A percentile compares a stretch with the other conserved stretches of the same genome.
Evolutionary conservation across 2,888 invertebrate genomes (phyloP).

Genomic region (Stenurella melanura): DNA sequence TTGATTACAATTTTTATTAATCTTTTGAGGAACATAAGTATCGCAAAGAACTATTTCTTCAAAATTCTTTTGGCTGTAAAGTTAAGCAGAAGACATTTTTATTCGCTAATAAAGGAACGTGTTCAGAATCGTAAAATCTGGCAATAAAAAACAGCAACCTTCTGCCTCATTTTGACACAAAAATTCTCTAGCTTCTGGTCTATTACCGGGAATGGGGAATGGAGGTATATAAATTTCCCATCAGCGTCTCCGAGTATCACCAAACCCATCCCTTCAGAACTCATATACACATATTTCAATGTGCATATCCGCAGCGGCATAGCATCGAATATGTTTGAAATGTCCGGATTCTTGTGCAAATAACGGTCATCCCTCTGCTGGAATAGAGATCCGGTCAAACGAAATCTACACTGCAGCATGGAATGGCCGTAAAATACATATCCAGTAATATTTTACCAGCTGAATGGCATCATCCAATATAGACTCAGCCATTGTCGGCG

Average conservation of each 20-base stretch:
- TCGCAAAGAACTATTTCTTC: too few relatives aligned
- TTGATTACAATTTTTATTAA: too few relatives aligned
- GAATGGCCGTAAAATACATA: conserved; percentile 34
- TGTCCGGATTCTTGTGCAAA: conserved; percentile 35
- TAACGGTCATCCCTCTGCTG: conserved; percentile 35
- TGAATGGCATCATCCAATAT: conserved; percentile 29
- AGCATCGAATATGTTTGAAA: conserved; percentile 28
- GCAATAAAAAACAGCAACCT: too few relatives aligned
- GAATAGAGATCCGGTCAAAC: conserved; percentile 33
- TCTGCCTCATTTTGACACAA: too few relatives aligned
- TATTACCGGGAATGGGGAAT: not conserved
- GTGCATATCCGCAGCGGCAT: conserved; percentile 15
- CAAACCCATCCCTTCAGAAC: conserved; percentile 2
- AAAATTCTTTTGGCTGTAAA: too few relatives aligned
- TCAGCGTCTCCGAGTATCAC: conserved; percentile 14
- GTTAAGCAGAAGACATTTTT: too few relatives aligned
- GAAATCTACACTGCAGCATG: conserved; percentile 27
- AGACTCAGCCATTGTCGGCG: conserved; percentile 29
- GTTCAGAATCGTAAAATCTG: too few relatives aligned
- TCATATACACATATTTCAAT: conserved; percentile 34
- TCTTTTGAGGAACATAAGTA: too few relatives aligned
- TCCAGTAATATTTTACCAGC: conserved; percentile 37
- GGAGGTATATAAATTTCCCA: conserved; percentile 8
- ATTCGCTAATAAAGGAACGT: too few relatives aligned
- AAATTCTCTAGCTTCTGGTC: too few relatives aligned